These are phyloP conservation scores for Geophilus truncorum DNA, from an alignment of 2,888 invertebrate genomes.

Conservation along the genomic window DNA sequence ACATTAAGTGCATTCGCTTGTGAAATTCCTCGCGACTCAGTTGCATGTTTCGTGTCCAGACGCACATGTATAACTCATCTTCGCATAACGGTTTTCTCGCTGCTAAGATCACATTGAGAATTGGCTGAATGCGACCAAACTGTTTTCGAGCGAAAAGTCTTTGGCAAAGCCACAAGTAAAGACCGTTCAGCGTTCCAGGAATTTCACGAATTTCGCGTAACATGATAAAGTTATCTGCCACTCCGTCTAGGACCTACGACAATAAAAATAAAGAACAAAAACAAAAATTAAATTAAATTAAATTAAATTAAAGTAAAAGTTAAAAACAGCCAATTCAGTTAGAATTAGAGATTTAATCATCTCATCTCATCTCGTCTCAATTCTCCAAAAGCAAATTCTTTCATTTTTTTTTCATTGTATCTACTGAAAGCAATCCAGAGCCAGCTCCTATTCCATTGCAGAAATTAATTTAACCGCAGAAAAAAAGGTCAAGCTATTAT, in stretches of 20 bases:
- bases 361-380: too few relatives aligned
- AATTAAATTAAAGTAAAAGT: too few relatives aligned
- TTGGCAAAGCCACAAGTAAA: constrained; percentile 92
- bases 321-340: too few relatives aligned
- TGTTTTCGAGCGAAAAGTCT: constrained; percentile 82
- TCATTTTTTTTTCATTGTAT: too few relatives aligned
- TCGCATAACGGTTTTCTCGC: constrained; percentile 79
- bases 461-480: too few relatives aligned
- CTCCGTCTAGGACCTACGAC: constrained; percentile 71
- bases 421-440: too few relatives aligned
- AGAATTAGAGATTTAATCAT: too few relatives aligned
- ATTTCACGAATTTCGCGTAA: constrained; percentile 86
- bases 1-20: constrained; percentile 67
- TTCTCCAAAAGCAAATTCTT: too few relatives aligned
- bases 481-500: too few relatives aligned
- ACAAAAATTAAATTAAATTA: too few relatives aligned
- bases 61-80: constrained; percentile 72
- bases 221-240: constrained; percentile 87
- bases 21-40: constrained; percentile 76
- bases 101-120: constrained; percentile 81
- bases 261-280: not conserved
- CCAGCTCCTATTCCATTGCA: too few relatives aligned
- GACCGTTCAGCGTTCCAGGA: constrained; percentile 88
- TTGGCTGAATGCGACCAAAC: constrained; percentile 57
- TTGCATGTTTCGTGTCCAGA: constrained; percentile 70